Evolutionary conservation across 2,888 invertebrate genomes (phyloP).

Genomic region (Heliconius cydno): DNA sequence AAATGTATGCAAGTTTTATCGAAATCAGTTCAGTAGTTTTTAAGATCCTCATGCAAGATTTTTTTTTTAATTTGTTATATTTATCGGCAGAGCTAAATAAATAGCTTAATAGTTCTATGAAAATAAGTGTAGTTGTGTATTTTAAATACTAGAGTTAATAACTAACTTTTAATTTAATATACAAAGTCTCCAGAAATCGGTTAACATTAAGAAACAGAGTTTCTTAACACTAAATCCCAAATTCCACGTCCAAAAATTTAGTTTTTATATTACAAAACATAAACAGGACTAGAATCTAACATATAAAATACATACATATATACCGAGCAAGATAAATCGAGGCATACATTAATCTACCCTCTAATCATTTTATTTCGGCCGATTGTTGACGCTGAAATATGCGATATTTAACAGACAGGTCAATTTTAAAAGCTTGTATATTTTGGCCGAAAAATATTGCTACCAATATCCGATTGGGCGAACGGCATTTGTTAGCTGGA

Average conservation of each 20-base stretch:
- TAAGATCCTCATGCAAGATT: not conserved
- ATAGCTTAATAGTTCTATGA: too few relatives aligned
- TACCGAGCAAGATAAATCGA: slow-evolving; percentile 1
- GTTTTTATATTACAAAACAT: not conserved
- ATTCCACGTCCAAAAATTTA: not conserved
- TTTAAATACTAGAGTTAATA: too few relatives aligned
- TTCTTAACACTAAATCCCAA: too few relatives aligned
- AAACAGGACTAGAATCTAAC: not conserved
- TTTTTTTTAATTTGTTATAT: too few relatives aligned
- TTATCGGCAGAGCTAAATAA: too few relatives aligned
- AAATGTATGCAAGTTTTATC: not conserved
- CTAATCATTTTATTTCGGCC: slow-evolving; percentile 21
- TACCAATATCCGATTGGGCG: slow-evolving; percentile 37
- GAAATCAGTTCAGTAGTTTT: not conserved
- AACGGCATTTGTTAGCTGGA: slow-evolving; percentile 36
- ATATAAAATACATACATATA: not conserved
- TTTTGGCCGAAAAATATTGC: slow-evolving; percentile 37
- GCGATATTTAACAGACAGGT: slow-evolving; percentile 33
- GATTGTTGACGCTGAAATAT: slow-evolving; percentile 31
- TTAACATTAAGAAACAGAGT: too few relatives aligned
- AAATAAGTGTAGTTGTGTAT: too few relatives aligned
- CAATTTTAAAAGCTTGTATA: slow-evolving; percentile 35
- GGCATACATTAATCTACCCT: slow-evolving; percentile 4
- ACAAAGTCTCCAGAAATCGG: too few relatives aligned
- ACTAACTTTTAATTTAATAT: too few relatives aligned